Percentiles rank a stretch among this genome's conserved stretches.
Conservation (phyloP, 2,888 invertebrate species). For the Exocentrus adspersus region DNA sequence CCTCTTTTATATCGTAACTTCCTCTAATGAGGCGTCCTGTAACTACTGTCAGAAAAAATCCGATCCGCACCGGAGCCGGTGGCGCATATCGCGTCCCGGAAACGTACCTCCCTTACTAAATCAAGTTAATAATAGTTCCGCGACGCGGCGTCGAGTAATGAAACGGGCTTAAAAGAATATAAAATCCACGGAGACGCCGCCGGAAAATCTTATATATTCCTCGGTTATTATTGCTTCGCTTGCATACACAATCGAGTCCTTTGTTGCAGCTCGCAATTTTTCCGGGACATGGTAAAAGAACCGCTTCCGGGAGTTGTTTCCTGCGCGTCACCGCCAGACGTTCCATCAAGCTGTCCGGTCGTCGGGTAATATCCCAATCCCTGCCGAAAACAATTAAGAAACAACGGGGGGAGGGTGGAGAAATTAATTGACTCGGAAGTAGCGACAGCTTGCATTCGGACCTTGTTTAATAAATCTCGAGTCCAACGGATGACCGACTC, state of each 20-base stretch:
- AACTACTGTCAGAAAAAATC: constrained; percentile 4
- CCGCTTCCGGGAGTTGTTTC: neutral
- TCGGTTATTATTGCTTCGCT: constrained; percentile 7
- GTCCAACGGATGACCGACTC: too few species aligned
- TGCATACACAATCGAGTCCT: constrained; percentile 3
- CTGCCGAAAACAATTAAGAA: neutral
- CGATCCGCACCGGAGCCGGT: neutral
- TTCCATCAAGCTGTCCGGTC: neutral
- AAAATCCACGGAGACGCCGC: neutral
- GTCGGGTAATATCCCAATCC: neutral
- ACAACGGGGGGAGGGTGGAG: neutral
- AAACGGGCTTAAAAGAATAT: constrained; percentile 18
- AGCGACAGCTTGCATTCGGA: too few species aligned
- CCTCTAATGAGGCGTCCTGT: too few species aligned
- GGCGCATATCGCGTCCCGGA: neutral
- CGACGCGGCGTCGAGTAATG: neutral
- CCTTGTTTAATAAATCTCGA: too few species aligned
- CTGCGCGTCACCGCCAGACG: neutral
- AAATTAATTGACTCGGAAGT: neutral
- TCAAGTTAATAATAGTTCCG: constrained; percentile 11
- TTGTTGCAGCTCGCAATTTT: neutral
- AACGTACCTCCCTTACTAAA: constrained; percentile 3
- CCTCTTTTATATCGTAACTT: too few species aligned
- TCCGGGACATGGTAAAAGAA: too few species aligned
- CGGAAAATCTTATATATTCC: constrained; percentile 3